These are phyloP conservation scores for Netelia melanura DNA, from an alignment of 2,888 invertebrate species.

Conservation along the genomic window DNA sequence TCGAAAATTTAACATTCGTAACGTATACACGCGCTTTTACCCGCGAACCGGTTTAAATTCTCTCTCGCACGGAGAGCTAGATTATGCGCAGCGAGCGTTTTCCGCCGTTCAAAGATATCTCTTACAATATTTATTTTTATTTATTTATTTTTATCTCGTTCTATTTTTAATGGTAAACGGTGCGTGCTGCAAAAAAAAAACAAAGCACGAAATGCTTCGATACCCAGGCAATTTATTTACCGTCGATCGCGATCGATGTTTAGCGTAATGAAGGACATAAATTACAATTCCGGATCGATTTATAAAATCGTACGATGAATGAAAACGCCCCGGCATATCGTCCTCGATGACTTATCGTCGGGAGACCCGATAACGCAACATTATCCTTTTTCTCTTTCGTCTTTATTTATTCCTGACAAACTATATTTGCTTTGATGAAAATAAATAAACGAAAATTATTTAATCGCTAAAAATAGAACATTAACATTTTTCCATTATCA, in stretches of 20 bases:
- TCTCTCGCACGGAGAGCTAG: conserved; percentile 20
- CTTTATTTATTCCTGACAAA: background rate
- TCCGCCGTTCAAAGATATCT: conserved; percentile 41
- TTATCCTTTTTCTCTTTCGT: conserved; percentile 1
- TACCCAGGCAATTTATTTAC: conserved; percentile 54
- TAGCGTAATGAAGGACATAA: conserved; percentile 63
- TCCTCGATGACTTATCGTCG: conserved; percentile 36
- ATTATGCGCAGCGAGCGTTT: conserved; percentile 5
- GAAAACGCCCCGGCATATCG: conserved; percentile 1
- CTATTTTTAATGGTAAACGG: conserved; percentile 52
- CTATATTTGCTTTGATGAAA: background rate
- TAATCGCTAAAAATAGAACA: no score
- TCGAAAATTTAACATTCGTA: conserved; percentile 44
- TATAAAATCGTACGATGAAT: conserved; percentile 32
- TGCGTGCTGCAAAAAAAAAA: conserved; percentile 46
- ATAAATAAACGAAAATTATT: background rate
- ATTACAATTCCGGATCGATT: conserved; percentile 44
- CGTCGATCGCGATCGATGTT: conserved; percentile 50
- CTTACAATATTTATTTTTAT: no score
- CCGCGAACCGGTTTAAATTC: conserved; percentile 54
- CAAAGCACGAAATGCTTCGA: conserved; percentile 1
- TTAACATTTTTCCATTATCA: no score
- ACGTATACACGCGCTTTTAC: conserved; percentile 4
- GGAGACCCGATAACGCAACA: conserved; percentile 6
- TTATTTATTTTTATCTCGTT: background rate